Base-by-base conservation (phyloP, 1,140 invertebrate species). In the Hycleus phaleratus region DNA sequence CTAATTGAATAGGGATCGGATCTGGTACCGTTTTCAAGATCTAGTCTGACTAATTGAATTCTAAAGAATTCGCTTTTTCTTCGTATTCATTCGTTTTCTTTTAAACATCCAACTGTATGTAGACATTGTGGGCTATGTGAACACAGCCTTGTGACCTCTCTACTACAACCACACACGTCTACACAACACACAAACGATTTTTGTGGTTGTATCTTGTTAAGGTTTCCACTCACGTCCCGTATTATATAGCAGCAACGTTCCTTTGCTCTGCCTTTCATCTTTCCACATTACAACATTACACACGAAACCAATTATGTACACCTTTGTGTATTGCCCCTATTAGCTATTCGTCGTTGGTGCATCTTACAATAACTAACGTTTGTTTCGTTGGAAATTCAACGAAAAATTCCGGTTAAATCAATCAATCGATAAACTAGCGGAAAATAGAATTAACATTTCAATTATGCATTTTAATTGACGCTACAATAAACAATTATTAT, bases 281-380 rank as follows among this genome's bases (percentile, higher is more conserved):
- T 65, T 65, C 60, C 62, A 62, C 66, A 69, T 69, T 68, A 69
- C 67, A 68, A 66, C 64, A 71, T 71, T 68, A 69, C 66, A 65
- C 69, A 68, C 69, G 67, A 65, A 71, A 68, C 67, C 67, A 69
- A 71, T 71, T 71, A 71, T 69, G 62, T 69, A 63, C 66, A 70
- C 66, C 68, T 70, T 70, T 70, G 67, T 70, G 68, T 66, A 68
- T 67, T 64, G 65, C 62, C 63, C 65, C 60, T 63, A 68, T 70
- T 67, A 66, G 46, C 61, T 65, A 67, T 67, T 67, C 65, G 53
- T 49, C 38, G 49, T 58, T 40, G 46, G 38, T 49, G 40, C 48
- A 55, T 47, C 46, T 46, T 50, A 11, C 56, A 25, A 50, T 47
- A 45, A 49, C 52, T 58, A 26, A 32, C 9, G 48, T 38, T 44